Evolutionary conservation across 2,797 vertebrate genomes (phyloP).

Genomic region (Eurystomus glaucurus): DNA sequence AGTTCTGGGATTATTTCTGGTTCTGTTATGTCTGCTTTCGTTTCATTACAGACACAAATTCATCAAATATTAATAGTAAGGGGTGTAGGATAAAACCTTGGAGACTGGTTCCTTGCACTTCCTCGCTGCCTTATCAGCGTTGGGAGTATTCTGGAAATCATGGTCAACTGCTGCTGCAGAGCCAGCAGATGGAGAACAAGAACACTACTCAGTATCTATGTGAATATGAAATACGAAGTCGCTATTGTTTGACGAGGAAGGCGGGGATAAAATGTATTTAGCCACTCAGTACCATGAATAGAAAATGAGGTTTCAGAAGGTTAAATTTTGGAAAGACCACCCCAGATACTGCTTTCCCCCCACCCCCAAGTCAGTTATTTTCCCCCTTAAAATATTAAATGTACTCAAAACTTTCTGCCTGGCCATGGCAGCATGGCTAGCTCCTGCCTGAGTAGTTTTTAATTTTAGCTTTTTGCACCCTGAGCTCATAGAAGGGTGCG

Average conservation of each 20-base stretch:
- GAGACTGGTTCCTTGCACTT: neutral
- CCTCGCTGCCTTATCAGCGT: neutral
- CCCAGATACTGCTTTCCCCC: neutral
- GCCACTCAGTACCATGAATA: neutral
- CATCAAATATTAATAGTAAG: slow-evolving; percentile 54
- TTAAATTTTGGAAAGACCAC: neutral
- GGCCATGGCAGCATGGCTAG: fast-evolving
- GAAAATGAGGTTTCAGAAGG: neutral
- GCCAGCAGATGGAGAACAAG: slow-evolving; percentile 65
- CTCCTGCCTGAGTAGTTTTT: neutral
- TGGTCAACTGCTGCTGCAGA: slow-evolving; percentile 11
- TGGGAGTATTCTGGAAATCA: neutral
- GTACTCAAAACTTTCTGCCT: neutral
- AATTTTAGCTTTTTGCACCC: neutral
- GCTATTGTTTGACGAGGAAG: neutral
- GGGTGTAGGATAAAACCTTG: neutral
- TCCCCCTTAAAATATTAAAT: neutral
- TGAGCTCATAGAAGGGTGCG: neutral
- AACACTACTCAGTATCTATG: neutral
- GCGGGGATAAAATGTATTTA: neutral
- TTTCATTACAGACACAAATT: slow-evolving; percentile 39
- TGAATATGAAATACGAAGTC: neutral
- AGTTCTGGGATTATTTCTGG: slow-evolving; percentile 19
- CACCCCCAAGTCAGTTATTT: neutral
- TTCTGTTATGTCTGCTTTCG: slow-evolving; percentile 30